phyloP scores from a whole-genome alignment of 1,140 invertebrate species.

The Plodia interpunctella region DNA sequence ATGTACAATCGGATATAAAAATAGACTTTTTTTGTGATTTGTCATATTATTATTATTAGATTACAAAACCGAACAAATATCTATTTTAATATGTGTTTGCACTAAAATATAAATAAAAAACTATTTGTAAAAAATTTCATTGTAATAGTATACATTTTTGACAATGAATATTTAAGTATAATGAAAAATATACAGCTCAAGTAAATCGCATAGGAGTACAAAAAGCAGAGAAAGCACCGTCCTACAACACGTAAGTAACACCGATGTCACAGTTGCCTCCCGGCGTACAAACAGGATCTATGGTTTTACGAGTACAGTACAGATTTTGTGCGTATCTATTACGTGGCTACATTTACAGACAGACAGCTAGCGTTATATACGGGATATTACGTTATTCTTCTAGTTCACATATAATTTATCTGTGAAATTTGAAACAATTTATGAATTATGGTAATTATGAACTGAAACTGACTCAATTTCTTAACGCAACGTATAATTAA shows the following conservation, averaged over 20 bases:
- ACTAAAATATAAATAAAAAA: neutral
- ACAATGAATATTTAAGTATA: neutral
- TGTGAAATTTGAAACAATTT: too few relatives aligned
- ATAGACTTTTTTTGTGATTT: neutral
- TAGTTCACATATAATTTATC: too few relatives aligned
- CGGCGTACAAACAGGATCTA: conserved; percentile 18
- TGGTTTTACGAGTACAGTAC: conserved; percentile 29
- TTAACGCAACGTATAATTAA: too few relatives aligned
- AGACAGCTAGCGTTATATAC: neutral
- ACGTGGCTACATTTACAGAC: conserved; percentile 44
- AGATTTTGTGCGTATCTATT: conserved; percentile 67
- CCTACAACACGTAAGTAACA: conserved; percentile 45
- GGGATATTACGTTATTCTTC: too few relatives aligned
- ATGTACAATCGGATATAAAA: neutral
- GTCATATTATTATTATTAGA: neutral
- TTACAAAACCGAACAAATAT: neutral
- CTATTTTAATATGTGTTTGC: too few relatives aligned
- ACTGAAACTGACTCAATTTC: too few relatives aligned
- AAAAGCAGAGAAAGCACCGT: conserved; percentile 27
- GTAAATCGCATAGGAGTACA: conserved; percentile 5
- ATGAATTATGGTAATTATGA: too few relatives aligned
- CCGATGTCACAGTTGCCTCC: conserved; percentile 19
- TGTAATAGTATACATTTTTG: too few relatives aligned
- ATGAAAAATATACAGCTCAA: neutral
- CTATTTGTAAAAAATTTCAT: neutral